These are phyloP conservation scores for Eretmocerus hayati DNA, from an alignment of 2,888 invertebrate genomes.

Conservation along the genomic window DNA sequence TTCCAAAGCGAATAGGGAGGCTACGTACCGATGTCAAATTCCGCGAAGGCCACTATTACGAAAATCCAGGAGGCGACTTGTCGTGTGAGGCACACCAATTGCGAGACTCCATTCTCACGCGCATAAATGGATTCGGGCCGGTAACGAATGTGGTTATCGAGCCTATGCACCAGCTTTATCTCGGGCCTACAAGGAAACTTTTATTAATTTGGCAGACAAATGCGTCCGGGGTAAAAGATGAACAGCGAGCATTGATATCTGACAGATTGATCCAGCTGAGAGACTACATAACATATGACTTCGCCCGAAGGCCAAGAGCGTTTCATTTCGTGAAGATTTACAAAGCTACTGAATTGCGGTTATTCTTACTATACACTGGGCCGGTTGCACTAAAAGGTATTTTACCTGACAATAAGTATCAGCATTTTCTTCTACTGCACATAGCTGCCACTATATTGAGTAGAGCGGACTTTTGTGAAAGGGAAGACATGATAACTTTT, in stretches of 20 bases:
- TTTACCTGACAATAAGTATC: not conserved
- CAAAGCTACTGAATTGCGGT: not conserved
- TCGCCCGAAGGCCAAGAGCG: not conserved
- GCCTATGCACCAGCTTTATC: slow-evolving; percentile 22
- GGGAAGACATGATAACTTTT: not conserved
- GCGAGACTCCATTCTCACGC: slow-evolving; percentile 10
- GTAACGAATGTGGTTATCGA: slow-evolving; percentile 20
- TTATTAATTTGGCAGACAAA: not conserved
- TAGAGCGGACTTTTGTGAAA: not conserved
- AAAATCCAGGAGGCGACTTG: too few species aligned
- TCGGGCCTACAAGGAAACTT: slow-evolving; percentile 8
- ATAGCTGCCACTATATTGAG: not conserved
- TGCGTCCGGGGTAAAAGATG: not conserved
- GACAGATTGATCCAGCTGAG: not conserved
- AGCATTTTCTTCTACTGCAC: not conserved
- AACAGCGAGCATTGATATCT: too few species aligned
- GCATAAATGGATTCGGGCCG: slow-evolving; percentile 18
- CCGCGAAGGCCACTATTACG: slow-evolving; percentile 5
- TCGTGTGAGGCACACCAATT: slow-evolving; percentile 18
- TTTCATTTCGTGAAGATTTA: not conserved
- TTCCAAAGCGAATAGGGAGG: slow-evolving; percentile 16
- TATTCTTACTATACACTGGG: not conserved
- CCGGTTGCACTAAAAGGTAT: not conserved
- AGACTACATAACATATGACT: not conserved
- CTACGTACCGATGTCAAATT: slow-evolving; percentile 19